These are phyloP conservation scores for Malurus melanocephalus DNA, from an alignment of 2,113 vertebrate genomes.

Conservation along the genomic window DNA sequence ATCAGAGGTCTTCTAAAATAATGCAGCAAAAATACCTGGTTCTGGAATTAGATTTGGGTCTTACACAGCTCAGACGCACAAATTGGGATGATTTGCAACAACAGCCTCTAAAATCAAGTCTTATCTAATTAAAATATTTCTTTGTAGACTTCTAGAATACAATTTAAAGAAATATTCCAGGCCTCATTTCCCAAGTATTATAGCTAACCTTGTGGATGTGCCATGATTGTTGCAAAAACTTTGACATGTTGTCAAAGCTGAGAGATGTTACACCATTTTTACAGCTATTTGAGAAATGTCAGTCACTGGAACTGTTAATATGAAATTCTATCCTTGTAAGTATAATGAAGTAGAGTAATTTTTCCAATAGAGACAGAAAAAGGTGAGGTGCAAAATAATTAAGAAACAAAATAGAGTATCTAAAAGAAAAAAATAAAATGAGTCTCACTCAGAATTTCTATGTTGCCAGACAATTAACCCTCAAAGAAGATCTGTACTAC, in stretches of 20 bases:
- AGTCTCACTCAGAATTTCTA: background rate
- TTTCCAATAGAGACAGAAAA: background rate
- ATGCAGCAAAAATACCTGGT: background rate
- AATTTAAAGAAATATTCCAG: background rate
- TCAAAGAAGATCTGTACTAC: background rate
- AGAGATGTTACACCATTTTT: background rate
- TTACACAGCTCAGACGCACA: background rate
- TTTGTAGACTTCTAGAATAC: background rate
- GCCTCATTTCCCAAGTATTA: background rate
- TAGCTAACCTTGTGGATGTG: background rate
- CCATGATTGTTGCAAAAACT: background rate
- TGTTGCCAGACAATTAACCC: background rate
- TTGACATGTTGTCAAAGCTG: background rate
- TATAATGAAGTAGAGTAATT: background rate
- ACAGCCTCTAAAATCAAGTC: conserved; percentile 9
- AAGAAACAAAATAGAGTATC: background rate
- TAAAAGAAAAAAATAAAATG: background rate
- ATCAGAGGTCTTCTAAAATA: background rate
- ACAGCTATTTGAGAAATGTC: background rate
- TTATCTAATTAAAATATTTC: background rate
- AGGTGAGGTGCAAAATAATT: background rate
- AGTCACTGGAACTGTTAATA: background rate
- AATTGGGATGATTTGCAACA: background rate
- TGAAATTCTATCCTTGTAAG: background rate
- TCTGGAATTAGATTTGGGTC: background rate